These are phyloP conservation scores for Terrapene triunguis DNA, from an alignment of 2,113 vertebrate genomes.

Conservation along the genomic window DNA sequence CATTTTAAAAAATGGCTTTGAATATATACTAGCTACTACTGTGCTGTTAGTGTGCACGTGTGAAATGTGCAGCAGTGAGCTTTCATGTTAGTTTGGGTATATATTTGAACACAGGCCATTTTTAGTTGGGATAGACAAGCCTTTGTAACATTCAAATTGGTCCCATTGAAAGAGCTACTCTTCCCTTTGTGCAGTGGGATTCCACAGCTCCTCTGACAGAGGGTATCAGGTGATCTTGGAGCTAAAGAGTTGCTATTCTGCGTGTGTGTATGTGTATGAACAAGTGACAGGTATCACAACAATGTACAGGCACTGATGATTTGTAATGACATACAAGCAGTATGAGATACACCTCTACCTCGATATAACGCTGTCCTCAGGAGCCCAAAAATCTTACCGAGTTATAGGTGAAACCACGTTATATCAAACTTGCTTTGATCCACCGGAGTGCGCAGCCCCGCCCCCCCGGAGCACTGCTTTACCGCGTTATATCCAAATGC, in stretches of 20 bases:
- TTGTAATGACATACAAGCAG: background rate
- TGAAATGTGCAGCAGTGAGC: background rate
- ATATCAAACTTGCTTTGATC: too few species aligned
- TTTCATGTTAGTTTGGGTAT: background rate
- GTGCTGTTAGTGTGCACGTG: background rate
- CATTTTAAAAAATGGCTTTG: background rate
- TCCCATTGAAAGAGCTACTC: background rate
- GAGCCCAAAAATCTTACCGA: too few species aligned
- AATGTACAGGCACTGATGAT: background rate
- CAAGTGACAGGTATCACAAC: background rate
- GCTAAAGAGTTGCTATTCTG: background rate
- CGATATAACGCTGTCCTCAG: too few species aligned
- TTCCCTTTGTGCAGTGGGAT: background rate
- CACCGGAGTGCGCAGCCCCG: too few species aligned
- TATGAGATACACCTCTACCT: background rate
- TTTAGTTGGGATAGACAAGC: background rate
- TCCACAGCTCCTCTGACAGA: background rate
- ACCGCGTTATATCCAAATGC: too few species aligned
- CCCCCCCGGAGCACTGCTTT: too few species aligned
- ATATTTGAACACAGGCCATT: background rate
- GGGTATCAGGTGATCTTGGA: background rate
- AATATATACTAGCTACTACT: accelerated
- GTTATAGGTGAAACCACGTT: too few species aligned
- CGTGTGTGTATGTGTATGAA: background rate
- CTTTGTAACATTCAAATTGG: background rate